Evolutionary conservation across 2,797 vertebrate species (phyloP).

Genomic region (Pachyuromys duprasi): DNA sequence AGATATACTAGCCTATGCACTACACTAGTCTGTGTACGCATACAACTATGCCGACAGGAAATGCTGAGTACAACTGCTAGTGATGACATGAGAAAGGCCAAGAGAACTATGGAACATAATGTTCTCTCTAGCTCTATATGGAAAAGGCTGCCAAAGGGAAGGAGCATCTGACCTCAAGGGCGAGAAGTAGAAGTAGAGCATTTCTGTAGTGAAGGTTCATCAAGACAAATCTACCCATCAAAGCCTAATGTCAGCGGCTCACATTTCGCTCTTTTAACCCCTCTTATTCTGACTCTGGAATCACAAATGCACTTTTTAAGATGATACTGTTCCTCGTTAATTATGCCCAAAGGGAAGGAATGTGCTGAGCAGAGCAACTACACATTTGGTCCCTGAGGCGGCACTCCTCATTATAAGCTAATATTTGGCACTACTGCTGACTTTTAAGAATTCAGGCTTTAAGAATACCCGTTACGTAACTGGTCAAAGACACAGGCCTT

Average conservation of each 20-base stretch:
- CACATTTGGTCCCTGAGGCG: neutral
- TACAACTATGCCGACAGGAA: neutral
- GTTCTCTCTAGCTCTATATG: neutral
- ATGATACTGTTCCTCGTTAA: neutral
- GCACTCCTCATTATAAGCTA: conserved; percentile 42
- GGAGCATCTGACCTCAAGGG: neutral
- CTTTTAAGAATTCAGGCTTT: neutral
- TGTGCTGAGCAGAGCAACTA: neutral
- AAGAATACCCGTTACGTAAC: conserved; percentile 39
- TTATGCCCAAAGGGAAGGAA: conserved; percentile 30
- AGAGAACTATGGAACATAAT: neutral
- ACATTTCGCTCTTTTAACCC: neutral
- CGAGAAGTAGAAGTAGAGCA: neutral
- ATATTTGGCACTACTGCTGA: neutral
- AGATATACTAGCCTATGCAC: neutral
- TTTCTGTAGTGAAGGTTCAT: neutral
- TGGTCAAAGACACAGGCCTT: neutral
- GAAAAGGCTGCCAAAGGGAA: neutral
- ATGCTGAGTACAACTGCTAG: neutral
- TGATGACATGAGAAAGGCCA: neutral
- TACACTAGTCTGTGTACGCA: neutral
- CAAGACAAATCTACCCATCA: neutral
- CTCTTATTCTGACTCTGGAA: neutral
- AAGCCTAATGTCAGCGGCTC: neutral
- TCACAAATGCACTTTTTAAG: neutral